Conservation (phyloP, 1,140 invertebrate species). For the Nephila pilipes region DNA sequence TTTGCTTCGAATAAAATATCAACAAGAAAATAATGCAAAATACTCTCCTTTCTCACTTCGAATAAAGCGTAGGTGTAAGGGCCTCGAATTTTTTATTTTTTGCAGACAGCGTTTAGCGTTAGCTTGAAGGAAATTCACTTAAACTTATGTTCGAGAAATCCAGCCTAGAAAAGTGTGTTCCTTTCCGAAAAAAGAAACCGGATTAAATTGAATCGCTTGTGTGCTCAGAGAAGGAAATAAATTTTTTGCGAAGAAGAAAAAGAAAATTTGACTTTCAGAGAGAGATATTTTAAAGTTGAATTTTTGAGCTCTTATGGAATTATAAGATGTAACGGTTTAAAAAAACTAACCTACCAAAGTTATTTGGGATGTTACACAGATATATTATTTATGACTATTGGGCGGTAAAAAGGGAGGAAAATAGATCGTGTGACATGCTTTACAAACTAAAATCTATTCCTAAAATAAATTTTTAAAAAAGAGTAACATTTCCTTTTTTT, state of each 20-base stretch:
- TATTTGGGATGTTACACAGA: no score
- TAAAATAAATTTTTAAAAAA: no score
- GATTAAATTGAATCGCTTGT: neutral
- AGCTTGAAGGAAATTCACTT: neutral
- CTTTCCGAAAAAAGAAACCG: neutral
- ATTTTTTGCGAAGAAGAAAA: neutral
- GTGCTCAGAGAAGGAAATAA: neutral
- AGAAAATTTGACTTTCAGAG: neutral
- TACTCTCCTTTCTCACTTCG: neutral
- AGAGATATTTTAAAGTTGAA: neutral
- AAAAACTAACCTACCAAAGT: no score
- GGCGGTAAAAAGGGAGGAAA: no score
- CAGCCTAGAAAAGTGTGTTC: neutral
- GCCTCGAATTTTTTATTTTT: neutral
- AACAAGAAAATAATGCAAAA: constrained; percentile 1
- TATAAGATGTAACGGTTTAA: no score
- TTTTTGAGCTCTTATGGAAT: no score
- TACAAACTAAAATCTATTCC: no score
- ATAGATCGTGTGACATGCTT: no score
- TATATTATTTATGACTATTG: no score
- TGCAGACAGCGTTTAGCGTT: neutral
- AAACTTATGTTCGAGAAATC: neutral
- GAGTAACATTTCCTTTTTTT: no score
- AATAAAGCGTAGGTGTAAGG: neutral
- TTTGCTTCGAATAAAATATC: neutral